Conservation (phyloP, 2,797 vertebrate genomes). For the Labroides dimidiatus region DNA sequence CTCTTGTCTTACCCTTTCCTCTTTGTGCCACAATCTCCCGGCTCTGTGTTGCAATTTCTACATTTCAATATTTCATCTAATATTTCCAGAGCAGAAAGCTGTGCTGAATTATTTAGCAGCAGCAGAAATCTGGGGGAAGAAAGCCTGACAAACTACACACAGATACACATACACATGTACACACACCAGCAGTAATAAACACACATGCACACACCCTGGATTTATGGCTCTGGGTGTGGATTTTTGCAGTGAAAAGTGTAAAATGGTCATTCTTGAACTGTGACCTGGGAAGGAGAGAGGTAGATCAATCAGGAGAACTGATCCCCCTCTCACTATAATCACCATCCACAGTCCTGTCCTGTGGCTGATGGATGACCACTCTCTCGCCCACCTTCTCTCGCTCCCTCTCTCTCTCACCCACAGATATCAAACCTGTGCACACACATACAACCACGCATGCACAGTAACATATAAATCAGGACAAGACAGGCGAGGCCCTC, state of each 20-base stretch:
- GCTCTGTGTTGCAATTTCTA: conserved; percentile 69
- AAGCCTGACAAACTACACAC: conserved; percentile 26
- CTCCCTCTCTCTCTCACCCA: conserved; percentile 38
- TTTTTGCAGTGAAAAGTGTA: conserved; percentile 58
- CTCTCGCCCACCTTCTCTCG: conserved; percentile 42
- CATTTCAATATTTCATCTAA: conserved; percentile 79
- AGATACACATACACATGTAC: conserved; percentile 11
- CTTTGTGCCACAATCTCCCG: conserved; percentile 47
- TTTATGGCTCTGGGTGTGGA: conserved; percentile 39
- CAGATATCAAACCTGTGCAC: conserved; percentile 13
- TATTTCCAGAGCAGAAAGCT: conserved; percentile 67
- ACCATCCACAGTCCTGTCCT: conserved; percentile 63
- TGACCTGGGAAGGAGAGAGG: conserved; percentile 67
- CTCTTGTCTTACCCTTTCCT: conserved; percentile 7
- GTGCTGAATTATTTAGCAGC: conserved; percentile 73
- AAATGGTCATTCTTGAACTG: conserved; percentile 71
- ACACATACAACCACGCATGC: conserved; percentile 5
- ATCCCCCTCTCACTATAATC: conserved; percentile 61
- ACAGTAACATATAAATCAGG: conserved; percentile 46
- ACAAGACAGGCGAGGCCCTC: not conserved
- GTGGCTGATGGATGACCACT: conserved; percentile 68
- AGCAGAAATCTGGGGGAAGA: conserved; percentile 60
- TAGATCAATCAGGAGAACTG: conserved; percentile 74
- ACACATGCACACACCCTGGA: conserved; percentile 19
- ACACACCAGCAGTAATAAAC: conserved; percentile 27